Percentiles rank a stretch among this genome's conserved stretches.
Conservation (phyloP, 64 coral and sea anemone genomes). For the Acropora tenuis region DNA sequence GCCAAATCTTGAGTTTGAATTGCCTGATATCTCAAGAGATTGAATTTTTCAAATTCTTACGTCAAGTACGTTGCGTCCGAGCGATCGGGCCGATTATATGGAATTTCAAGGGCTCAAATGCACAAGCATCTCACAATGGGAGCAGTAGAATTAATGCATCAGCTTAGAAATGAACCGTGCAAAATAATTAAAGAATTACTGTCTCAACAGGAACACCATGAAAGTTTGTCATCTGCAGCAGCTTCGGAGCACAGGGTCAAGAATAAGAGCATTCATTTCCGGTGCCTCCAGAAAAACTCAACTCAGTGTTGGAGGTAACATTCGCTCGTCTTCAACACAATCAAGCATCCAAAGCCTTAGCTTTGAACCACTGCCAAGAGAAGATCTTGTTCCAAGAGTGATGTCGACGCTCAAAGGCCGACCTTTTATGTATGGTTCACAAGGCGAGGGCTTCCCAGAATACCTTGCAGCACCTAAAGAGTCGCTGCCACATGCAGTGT, state of each 20-base stretch:
- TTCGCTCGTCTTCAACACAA: not conserved
- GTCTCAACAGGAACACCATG: not conserved
- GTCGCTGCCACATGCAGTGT: constrained; percentile 59
- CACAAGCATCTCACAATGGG: too few relatives aligned
- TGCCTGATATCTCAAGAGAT: too few relatives aligned
- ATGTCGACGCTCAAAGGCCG: not conserved
- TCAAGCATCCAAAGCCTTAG: not conserved
- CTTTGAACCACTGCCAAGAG: not conserved
- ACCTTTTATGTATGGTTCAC: not conserved
- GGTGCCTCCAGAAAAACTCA: not conserved
- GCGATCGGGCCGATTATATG: too few relatives aligned
- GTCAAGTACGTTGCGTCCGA: too few relatives aligned
- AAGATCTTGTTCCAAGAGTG: not conserved
- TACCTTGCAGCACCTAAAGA: constrained; percentile 62
- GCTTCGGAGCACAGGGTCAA: not conserved
- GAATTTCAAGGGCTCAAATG: too few relatives aligned
- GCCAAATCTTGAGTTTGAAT: too few relatives aligned
- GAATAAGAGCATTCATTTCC: not conserved
- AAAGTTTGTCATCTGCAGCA: not conserved
- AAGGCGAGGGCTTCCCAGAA: constrained; percentile 64
- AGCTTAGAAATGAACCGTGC: too few relatives aligned
- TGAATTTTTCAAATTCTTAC: too few relatives aligned
- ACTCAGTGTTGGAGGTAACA: not conserved
- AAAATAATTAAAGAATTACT: not conserved
- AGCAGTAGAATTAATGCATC: too few relatives aligned